Evolutionary conservation across 2,888 invertebrate genomes (phyloP).

Genomic region (Acleris cristana): DNA sequence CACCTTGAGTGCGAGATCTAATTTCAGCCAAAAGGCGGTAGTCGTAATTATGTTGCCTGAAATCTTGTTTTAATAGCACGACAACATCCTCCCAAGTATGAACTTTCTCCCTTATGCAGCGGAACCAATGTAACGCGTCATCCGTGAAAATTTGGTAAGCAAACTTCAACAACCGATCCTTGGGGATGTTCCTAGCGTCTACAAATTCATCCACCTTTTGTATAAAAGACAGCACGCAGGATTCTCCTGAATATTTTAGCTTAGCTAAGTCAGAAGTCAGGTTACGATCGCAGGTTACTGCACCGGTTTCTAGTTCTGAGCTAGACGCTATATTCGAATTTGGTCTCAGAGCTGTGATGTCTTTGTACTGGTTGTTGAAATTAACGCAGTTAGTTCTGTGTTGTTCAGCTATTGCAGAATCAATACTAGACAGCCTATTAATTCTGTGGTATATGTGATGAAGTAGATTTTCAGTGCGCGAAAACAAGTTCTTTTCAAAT

Average conservation of each 20-base stretch:
- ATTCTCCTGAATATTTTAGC: constrained; percentile 33
- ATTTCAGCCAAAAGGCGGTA: too few species aligned
- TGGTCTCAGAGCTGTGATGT: background rate
- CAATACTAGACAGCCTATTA: background rate
- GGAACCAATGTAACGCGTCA: too few species aligned
- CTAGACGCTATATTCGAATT: background rate
- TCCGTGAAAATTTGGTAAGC: constrained; percentile 14
- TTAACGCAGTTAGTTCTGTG: background rate
- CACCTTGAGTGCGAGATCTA: too few species aligned
- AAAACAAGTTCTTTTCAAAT: background rate
- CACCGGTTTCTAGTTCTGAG: background rate
- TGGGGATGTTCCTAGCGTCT: background rate
- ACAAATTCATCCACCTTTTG: constrained; percentile 26
- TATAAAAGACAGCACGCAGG: constrained; percentile 36
- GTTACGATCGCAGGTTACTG: constrained; percentile 15
- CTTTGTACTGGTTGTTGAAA: background rate
- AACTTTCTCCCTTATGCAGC: too few species aligned
- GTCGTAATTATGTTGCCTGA: too few species aligned
- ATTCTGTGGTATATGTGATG: constrained; percentile 1
- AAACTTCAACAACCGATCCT: constrained; percentile 19
- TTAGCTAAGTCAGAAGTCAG: constrained; percentile 22
- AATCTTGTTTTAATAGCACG: too few species aligned
- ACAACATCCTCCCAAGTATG: too few species aligned
- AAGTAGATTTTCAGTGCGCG: background rate
- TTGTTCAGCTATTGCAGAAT: background rate